These are phyloP conservation scores for Microcebus jonahi DNA, from an alignment of 2,113 vertebrate genomes.

Conservation along the genomic window DNA sequence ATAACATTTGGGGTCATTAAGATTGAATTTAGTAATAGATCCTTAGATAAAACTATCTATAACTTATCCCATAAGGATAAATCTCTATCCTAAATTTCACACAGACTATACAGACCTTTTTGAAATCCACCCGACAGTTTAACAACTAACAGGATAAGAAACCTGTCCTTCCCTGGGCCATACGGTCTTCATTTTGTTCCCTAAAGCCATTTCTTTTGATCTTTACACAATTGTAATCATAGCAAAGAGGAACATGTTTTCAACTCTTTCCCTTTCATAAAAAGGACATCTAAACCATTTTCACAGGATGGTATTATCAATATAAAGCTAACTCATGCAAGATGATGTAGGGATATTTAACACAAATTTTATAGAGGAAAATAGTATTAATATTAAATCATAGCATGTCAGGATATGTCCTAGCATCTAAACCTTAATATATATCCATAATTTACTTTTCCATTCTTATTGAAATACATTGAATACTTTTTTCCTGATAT, in stretches of 20 bases:
- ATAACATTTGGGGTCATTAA: neutral
- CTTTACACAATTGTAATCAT: conserved; percentile 22
- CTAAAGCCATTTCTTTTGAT: conserved; percentile 61
- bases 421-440: neutral
- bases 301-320: neutral
- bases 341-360: neutral
- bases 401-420: neutral
- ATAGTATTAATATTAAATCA: neutral
- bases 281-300: conserved; percentile 16
- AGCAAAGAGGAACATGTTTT: conserved; percentile 29
- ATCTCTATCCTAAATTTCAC: conserved; percentile 22
- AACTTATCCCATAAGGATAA: conserved; percentile 1
- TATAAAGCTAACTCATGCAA: neutral
- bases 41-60: neutral
- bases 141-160: conserved; percentile 32
- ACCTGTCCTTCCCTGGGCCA: neutral
- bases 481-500: neutral
- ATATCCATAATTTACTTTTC: neutral
- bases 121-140: conserved; percentile 57
- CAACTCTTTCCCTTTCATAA: conserved; percentile 33
- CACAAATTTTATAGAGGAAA: neutral
- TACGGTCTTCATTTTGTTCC: conserved; percentile 58
- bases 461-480: neutral
- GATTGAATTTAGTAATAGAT: neutral
- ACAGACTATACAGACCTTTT: conserved; percentile 11